Evolutionary conservation across 2,113 vertebrate genomes (phyloP).

Genomic region (Aix galericulata): DNA sequence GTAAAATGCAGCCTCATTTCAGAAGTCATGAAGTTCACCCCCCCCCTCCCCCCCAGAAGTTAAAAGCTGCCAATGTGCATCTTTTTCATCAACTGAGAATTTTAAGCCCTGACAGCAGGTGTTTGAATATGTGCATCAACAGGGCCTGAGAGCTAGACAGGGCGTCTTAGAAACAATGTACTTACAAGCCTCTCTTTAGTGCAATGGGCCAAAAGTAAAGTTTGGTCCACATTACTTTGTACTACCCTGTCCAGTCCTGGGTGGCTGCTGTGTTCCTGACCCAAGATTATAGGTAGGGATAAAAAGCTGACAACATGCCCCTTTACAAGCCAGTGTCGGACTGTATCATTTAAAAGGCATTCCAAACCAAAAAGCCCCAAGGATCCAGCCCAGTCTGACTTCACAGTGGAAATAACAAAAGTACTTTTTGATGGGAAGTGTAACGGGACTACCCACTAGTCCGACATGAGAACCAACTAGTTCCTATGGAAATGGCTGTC

Average conservation of each 20-base stretch:
- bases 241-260: background rate
- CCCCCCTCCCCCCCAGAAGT: too few species aligned
- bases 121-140: rapidly evolving
- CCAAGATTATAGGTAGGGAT: background rate
- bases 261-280: background rate
- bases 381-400: background rate
- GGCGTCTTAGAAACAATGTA: rapidly evolving
- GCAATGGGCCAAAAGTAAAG: rapidly evolving
- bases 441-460: background rate
- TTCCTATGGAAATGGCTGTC: background rate
- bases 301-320: background rate
- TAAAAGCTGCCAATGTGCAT: background rate
- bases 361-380: background rate
- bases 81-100: background rate
- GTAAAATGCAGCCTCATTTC: background rate
- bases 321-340: background rate
- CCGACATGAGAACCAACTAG: background rate
- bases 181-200: background rate
- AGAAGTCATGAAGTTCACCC: background rate
- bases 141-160: background rate
- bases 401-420: background rate
- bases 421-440: background rate
- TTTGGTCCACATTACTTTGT: rapidly evolving
- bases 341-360: background rate
- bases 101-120: background rate